phyloP scores from a whole-genome alignment of 1,140 invertebrate species.

The Phortica variegata region DNA sequence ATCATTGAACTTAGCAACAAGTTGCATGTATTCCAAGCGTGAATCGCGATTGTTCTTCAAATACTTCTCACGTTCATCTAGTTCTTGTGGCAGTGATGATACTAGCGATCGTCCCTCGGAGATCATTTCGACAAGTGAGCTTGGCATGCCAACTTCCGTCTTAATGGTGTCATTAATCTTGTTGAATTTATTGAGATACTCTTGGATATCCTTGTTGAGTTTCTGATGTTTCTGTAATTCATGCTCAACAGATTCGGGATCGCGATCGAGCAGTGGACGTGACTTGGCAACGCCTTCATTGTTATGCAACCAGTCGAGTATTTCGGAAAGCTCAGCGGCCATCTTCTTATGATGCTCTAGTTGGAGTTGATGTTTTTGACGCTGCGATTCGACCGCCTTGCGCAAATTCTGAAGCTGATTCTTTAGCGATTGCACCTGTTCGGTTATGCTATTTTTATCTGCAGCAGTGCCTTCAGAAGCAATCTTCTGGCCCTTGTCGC shows the following conservation, averaged over 20 bases:
- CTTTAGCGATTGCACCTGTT: slow-evolving; percentile 83
- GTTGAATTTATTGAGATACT: slow-evolving; percentile 69
- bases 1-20: slow-evolving; percentile 75
- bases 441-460: slow-evolving; percentile 83
- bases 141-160: slow-evolving; percentile 74
- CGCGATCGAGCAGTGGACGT: slow-evolving; percentile 76
- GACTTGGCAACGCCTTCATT: slow-evolving; percentile 82
- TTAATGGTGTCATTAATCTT: slow-evolving; percentile 67
- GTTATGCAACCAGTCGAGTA: slow-evolving; percentile 80
- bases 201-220: slow-evolving; percentile 70
- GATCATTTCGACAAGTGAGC: slow-evolving; percentile 76
- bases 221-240: slow-evolving; percentile 78
- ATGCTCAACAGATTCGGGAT: slow-evolving; percentile 75
- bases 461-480: slow-evolving; percentile 81
- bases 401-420: slow-evolving; percentile 78
- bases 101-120: slow-evolving; percentile 78
- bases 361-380: slow-evolving; percentile 81
- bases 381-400: slow-evolving; percentile 79
- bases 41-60: slow-evolving; percentile 77
- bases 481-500: slow-evolving; percentile 89
- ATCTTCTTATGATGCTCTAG: slow-evolving; percentile 85
- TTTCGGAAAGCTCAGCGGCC: slow-evolving; percentile 75
- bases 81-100: slow-evolving; percentile 73
- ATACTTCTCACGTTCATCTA: slow-evolving; percentile 78
- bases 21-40: slow-evolving; percentile 69